A percentile compares a stretch with the other conserved stretches of the same genome.
These are phyloP conservation scores for Hyles lineata DNA, from an alignment of 2,888 invertebrate genomes.

Conservation along the genomic window DNA sequence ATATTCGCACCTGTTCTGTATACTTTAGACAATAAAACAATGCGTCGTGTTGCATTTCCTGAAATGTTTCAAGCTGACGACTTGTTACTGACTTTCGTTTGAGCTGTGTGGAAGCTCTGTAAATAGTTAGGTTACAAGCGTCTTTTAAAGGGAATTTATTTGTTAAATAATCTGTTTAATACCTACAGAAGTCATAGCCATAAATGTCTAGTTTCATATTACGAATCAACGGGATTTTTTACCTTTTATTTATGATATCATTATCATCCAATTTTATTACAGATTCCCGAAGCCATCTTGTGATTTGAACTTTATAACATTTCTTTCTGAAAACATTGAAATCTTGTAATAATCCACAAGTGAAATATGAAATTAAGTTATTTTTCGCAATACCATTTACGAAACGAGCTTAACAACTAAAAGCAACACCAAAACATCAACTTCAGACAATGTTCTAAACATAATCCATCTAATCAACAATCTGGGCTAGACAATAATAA, in stretches of 20 bases:
- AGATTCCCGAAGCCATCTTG: too few species aligned
- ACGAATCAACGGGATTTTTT: too few species aligned
- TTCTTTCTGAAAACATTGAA: too few species aligned
- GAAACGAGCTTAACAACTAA: neutral
- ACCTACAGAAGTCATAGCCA: too few species aligned
- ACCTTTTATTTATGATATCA: too few species aligned
- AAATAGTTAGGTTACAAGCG: too few species aligned
- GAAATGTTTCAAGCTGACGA: neutral
- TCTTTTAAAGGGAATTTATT: neutral
- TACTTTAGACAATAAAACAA: neutral
- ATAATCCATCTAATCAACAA: slow-evolving; percentile 1
- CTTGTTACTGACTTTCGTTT: neutral
- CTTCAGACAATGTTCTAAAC: neutral
- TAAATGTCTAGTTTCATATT: too few species aligned
- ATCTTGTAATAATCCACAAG: too few species aligned
- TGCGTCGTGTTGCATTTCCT: neutral
- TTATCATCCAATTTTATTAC: too few species aligned
- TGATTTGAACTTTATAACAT: too few species aligned
- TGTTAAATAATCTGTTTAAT: too few species aligned
- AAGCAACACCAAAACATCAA: neutral
- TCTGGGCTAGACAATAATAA: slow-evolving; percentile 34
- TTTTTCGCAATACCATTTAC: neutral
- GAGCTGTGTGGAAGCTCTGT: neutral
- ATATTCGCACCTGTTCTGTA: neutral
- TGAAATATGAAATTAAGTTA: too few species aligned